Percentiles rank a stretch among this genome's conserved stretches.
These are phyloP conservation scores for Drosophila acutilabella DNA, from an alignment of 2,888 invertebrate genomes.

Conservation along the genomic window DNA sequence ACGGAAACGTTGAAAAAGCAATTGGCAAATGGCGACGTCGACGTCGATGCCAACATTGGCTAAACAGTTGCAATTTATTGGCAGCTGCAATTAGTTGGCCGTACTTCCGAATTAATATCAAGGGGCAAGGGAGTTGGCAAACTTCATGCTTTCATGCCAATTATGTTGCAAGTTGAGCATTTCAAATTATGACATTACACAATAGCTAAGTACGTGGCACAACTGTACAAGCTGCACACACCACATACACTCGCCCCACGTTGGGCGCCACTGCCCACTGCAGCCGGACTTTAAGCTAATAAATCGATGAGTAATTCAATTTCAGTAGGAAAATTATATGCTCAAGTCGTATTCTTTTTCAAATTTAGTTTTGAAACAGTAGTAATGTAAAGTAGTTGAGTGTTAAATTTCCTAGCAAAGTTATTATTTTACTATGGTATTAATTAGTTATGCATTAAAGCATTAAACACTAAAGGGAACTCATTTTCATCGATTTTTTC, in stretches of 20 bases:
- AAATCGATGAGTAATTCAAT: too few species aligned
- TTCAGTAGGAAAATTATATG: too few species aligned
- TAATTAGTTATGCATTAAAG: too few species aligned
- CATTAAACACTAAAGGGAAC: too few species aligned
- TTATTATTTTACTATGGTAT: too few species aligned
- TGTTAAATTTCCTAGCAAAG: too few species aligned
- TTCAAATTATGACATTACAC: conserved; percentile 41
- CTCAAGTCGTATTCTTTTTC: too few species aligned
- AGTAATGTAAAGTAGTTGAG: too few species aligned
- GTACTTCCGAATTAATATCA: conserved; percentile 34
- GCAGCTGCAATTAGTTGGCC: conserved; percentile 65
- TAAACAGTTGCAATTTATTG: conserved; percentile 62
- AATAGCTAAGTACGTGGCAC: conserved; percentile 12
- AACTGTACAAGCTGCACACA: neutral
- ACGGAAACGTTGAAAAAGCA: conserved; percentile 72
- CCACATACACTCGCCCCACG: neutral
- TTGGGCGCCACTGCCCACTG: too few species aligned
- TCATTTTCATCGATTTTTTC: too few species aligned
- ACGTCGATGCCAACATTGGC: conserved; percentile 13
- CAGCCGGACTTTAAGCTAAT: too few species aligned
- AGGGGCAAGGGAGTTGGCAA: conserved; percentile 35
- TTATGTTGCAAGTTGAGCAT: conserved; percentile 41
- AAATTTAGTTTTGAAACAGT: too few species aligned
- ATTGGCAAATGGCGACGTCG: conserved; percentile 67
- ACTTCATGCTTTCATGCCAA: conserved; percentile 44